Conservation (phyloP, 1,140 invertebrate species). For the Papilio dardanus region DNA sequence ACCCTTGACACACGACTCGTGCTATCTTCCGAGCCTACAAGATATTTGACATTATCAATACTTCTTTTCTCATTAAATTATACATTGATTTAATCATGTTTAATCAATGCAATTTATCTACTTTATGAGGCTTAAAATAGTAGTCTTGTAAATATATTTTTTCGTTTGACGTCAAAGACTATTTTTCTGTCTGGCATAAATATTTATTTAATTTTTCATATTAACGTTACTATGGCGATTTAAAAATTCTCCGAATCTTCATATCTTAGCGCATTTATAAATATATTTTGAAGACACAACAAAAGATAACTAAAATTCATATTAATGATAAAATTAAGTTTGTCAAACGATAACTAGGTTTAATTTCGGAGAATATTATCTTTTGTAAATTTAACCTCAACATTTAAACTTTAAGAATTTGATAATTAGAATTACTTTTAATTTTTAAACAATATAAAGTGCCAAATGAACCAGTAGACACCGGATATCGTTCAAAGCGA, state of each 20-base stretch:
- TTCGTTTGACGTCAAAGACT: background rate
- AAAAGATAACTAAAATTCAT: slow-evolving; percentile 9
- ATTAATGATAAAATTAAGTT: slow-evolving; percentile 13
- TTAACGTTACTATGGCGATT: background rate
- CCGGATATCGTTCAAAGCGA: too few species aligned
- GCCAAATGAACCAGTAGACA: too few species aligned
- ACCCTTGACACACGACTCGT: too few species aligned
- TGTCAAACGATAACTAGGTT: slow-evolving; percentile 2
- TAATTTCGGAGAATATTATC: background rate
- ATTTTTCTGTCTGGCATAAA: background rate
- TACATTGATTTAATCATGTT: too few species aligned
- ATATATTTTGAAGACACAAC: slow-evolving; percentile 18
- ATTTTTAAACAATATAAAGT: too few species aligned
- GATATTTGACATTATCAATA: too few species aligned
- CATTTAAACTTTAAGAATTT: background rate
- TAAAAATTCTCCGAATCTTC: background rate
- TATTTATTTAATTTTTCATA: background rate
- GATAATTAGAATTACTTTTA: too few species aligned
- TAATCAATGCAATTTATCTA: too few species aligned
- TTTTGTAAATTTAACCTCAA: background rate
- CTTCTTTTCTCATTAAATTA: too few species aligned
- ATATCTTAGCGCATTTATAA: background rate
- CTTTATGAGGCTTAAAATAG: too few species aligned
- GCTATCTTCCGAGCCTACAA: too few species aligned
- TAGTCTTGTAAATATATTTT: too few species aligned